Base-by-base conservation (phyloP, 2,113 vertebrate species). In the Oceanites oceanicus region DNA sequence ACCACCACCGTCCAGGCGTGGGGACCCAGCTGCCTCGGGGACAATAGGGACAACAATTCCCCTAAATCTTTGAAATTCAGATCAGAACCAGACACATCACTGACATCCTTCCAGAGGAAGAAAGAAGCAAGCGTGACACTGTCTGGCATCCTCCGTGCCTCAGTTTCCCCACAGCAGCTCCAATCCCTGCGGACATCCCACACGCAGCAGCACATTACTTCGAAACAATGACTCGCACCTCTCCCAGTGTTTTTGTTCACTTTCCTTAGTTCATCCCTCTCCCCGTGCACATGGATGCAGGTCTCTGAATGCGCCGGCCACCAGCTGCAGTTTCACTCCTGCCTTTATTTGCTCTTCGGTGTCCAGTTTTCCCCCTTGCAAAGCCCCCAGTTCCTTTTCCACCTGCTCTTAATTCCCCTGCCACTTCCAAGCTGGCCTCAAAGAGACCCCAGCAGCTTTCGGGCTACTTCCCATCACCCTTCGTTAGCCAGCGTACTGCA, bases 1-100 rank as follows among this genome's bases (percentile, higher is more conserved):
- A 17, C 10, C 4, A 0, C 34, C 1, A 0, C 2, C 0, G 66
- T 44, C 49, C 58, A 15, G 30, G 34, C 25, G 0, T 1, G 27
- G 62, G 61, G 66, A 70, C 49, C 19, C 1, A 0, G 14, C 14
- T 32, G 47, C 66, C 67, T 25, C 2, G 0, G 53, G 84, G 59
- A 68, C 2, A 0, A 19, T 3, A 3, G 29, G 25, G 49, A 80
- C 6, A 2, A 15, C 15, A 50, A 78, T 58, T 58, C 81, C 70
- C 81, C 1, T 2, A 26, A 81, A 65, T 40, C 74, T 30, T 67
- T 38, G 40, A 68, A 52, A 92, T 82, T 68, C 88, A 44, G 25
- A 63, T 59, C 84, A 42, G 63, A 42, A 59, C 44, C 59, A 55
- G 66, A 45, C 45, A 42, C 70, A 53, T 8, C 42, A 5, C 8